Evolutionary conservation across 2,113 vertebrate genomes (phyloP).

Genomic region (Chiloscyllium plagiosum): DNA sequence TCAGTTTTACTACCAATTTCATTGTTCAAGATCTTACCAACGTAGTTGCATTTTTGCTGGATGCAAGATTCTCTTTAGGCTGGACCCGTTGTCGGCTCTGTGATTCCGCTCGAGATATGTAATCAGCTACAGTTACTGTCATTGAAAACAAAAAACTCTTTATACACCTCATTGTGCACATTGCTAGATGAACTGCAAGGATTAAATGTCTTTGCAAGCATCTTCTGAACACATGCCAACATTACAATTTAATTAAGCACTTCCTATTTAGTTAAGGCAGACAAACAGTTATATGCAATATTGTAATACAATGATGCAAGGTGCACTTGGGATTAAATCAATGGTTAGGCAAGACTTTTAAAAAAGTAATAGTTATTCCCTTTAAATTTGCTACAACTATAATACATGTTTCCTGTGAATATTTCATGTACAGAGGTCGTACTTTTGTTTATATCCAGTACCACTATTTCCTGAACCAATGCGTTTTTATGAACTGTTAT

Average conservation of each 20-base stretch:
- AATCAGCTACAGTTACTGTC: constrained; percentile 96
- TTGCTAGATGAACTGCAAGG: not conserved
- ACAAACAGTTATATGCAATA: not conserved
- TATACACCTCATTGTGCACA: not conserved
- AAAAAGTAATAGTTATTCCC: not conserved
- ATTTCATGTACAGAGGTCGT: not conserved
- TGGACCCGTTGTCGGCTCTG: constrained; percentile 86
- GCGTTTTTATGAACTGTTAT: not conserved
- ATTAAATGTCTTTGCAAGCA: not conserved
- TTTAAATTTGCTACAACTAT: not conserved
- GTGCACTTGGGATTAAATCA: not conserved
- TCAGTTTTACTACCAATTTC: not conserved
- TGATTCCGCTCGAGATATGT: constrained; percentile 97
- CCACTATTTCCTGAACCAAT: not conserved
- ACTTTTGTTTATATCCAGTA: not conserved
- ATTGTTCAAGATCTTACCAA: constrained; percentile 61
- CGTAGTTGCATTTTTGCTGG: constrained; percentile 73
- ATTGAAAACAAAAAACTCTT: constrained; percentile 42
- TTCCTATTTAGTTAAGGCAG: not conserved
- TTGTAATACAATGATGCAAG: not conserved
- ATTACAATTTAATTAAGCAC: constrained; percentile 10
- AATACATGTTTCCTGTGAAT: not conserved
- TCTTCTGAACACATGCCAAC: not conserved
- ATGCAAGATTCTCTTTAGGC: constrained; percentile 77
- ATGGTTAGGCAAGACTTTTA: not conserved